Evolutionary conservation across 2,888 invertebrate genomes (phyloP), one percentile per base, ranked within the genome.

Genomic region (Athrips mouffetella): DNA sequence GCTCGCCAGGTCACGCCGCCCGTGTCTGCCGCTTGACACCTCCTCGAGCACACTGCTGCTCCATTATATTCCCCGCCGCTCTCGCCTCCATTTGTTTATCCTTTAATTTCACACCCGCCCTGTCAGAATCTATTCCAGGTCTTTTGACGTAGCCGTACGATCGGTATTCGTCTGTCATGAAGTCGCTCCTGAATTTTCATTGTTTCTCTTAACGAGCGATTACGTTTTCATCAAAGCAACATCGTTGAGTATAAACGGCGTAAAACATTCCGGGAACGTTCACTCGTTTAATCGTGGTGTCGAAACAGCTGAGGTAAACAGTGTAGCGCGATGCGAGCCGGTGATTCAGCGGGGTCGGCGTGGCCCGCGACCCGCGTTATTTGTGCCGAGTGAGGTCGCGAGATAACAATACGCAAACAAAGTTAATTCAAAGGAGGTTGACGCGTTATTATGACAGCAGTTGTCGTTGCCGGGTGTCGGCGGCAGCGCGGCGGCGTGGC

Each of bases 51-150:
- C 74, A 87, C 86, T 87, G 85, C 72, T 81, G 75, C 73, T 76
- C 74, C 82, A 85, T 81, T 83, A 83, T 80, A 73, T 77, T 76
- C 75, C 76, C 80, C 75, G 70, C 65, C 76, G 80, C 73, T 70
- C 70, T 80, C 62, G 70, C 76, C 73, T 78, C 82, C 84, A 82
- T 85, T 85, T 88, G 87, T 88, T 88, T 88, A 87, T 88, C 86
- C 86, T 85, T 87, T 85, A 85, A 86, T 87, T 82, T 83, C 80
- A 71, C 80, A 76, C 75, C 65, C 74, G 72, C 71, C 69, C 67
- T 70, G 69, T 74, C 76, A 63, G 71, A 74, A 76, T 81, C 87
- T 88, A 86, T 86, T 87, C 84, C 84, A 77, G 86, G 75, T 80
- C 66, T 70, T 72, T 70, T 82, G 85, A 85, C 87, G 87, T 71